Evolutionary conservation across 2,888 invertebrate species (phyloP), one percentile per base, ranked within the genome.

Genomic region (Troilus luridus): DNA sequence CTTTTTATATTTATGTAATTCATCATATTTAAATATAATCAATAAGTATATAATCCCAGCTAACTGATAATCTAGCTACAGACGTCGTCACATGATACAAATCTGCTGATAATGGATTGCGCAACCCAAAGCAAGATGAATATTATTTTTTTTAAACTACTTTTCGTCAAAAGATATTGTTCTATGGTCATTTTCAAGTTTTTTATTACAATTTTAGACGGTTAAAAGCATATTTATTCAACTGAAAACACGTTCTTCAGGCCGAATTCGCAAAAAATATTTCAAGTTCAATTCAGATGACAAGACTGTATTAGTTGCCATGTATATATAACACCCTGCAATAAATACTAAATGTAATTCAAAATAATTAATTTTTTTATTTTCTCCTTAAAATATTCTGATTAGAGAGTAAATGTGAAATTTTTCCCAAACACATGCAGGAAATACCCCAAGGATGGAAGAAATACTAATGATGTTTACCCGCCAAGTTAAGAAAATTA

Each of bases 41-140:
- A 5, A 77, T 41, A 77, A 9, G 7, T 24, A 1, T 67, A 67
- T 24, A 27, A 77, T n/a, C n/a, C 11, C 19, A 21, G 72, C 72
- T 21, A 41, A 41, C 72, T 85, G 56, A 85, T n/a, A 56, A 58
- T 9, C 56, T 5, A n/a, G 56, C 56, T 14, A 81, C 56, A 54
- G 56, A n/a, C 72, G n/a, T 54, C 56, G 56, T 85, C 85, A 85
- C 54, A 21, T 11, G 72, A n/a, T 85, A 85, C 85, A 85, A 21
- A 85, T 85, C 85, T 56, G 85, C 56, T 56, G 85, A 85, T 85
- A 54, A 58, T 54, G 56, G n/a, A 58, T 85, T 85, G 85, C 56
- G 85, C 85, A 85, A 85, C n/a, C 19, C 85, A 56, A 85, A 58
- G 56, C 85, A 0, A 85, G 56, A n/a, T n/a, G n/a, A 58, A 85